phyloP scores from a whole-genome alignment of 2,113 vertebrate species.

The Apeltes quadracus region DNA sequence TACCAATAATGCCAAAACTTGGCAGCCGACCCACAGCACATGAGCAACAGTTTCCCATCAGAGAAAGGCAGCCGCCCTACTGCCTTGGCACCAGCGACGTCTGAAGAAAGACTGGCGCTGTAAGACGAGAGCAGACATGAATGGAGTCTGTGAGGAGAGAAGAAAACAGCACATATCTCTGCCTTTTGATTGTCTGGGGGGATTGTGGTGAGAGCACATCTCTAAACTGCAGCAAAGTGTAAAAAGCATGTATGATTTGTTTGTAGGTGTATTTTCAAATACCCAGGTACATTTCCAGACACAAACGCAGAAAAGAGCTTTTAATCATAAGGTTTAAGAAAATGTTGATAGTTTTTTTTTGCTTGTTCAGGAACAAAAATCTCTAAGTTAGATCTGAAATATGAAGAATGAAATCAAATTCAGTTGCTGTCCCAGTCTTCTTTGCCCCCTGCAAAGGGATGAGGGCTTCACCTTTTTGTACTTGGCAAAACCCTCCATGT shows the following conservation, averaged over 20 bases:
- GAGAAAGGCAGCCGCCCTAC: constrained; percentile 74
- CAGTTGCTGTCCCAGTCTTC: constrained; percentile 42
- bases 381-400: constrained; percentile 3
- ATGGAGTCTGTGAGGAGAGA: constrained; percentile 59
- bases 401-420: constrained; percentile 50
- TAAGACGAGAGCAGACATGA: constrained; percentile 76
- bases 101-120: constrained; percentile 76
- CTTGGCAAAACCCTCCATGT: constrained; percentile 76
- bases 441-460: constrained; percentile 61
- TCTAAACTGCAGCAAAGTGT: background rate
- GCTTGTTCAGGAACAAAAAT: background rate
- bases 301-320: background rate
- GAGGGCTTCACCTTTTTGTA: constrained; percentile 79
- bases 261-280: background rate
- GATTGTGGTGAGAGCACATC: constrained; percentile 37
- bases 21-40: constrained; percentile 77
- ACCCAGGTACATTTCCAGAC: background rate
- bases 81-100: constrained; percentile 75
- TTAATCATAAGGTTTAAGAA: background rate
- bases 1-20: constrained; percentile 81
- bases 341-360: background rate
- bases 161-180: constrained; percentile 50
- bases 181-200: constrained; percentile 51
- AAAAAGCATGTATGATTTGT: background rate
- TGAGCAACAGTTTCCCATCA: constrained; percentile 83